Conservation (phyloP, 2,113 vertebrate species). For the Pelmatolapia mariae region DNA sequence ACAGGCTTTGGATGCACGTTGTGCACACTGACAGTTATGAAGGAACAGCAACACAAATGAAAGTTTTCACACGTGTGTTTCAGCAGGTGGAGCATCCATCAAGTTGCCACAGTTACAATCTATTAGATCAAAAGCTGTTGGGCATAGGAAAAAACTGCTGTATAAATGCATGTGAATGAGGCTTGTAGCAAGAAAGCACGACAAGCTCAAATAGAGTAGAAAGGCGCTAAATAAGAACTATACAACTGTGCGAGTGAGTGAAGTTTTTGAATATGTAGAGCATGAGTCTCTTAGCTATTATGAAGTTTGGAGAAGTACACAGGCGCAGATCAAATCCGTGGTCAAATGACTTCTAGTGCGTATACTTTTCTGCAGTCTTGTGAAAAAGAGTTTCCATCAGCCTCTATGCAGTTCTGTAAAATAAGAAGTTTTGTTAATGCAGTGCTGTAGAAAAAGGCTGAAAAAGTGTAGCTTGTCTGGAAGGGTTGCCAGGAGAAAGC, state of each 20-base stretch:
- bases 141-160: not conserved
- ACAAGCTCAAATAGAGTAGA: not conserved
- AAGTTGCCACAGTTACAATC: not conserved
- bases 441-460: accelerated
- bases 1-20: not conserved
- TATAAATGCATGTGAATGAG: not conserved
- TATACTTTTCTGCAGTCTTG: not conserved
- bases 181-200: not conserved
- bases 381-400: not conserved
- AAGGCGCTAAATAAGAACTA: not conserved
- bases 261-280: not conserved
- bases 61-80: not conserved
- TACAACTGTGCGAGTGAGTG: not conserved
- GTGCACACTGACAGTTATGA: not conserved
- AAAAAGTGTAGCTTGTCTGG: not conserved
- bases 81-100: not conserved
- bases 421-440: not conserved
- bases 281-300: not conserved
- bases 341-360: not conserved
- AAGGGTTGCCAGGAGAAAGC: accelerated
- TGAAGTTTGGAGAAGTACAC: not conserved
- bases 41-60: not conserved
- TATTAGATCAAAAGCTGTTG: not conserved
- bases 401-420: not conserved
- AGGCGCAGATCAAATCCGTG: accelerated